phyloP scores from a whole-genome alignment of 2,888 invertebrate species.

The Pterostichus madidus region DNA sequence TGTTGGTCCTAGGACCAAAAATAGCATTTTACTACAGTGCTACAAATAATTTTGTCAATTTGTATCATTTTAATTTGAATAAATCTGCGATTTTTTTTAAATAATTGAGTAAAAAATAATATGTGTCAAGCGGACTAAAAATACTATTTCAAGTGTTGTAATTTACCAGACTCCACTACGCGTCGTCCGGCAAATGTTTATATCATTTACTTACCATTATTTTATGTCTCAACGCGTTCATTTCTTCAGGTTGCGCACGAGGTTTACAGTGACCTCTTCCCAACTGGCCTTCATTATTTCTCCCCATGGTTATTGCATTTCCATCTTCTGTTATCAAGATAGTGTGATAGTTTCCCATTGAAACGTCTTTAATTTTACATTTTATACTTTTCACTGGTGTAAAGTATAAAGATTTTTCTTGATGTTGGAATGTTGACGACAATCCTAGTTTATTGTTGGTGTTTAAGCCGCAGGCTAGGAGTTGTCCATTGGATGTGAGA shows the following conservation, averaged over 20 bases:
- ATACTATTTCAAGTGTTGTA: too few relatives aligned
- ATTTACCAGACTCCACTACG: too few relatives aligned
- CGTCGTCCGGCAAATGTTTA: too few relatives aligned
- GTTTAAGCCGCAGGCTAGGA: conserved; percentile 84
- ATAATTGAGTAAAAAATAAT: too few relatives aligned
- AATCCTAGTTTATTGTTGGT: conserved; percentile 83
- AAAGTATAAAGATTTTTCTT: conserved; percentile 70
- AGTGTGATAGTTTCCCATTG: conserved; percentile 82
- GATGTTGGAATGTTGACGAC: conserved; percentile 74
- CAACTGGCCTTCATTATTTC: conserved; percentile 83
- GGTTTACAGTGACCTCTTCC: conserved; percentile 75
- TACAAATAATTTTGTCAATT: too few relatives aligned
- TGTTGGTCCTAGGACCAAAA: too few relatives aligned
- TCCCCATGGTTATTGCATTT: conserved; percentile 82
- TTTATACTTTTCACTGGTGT: conserved; percentile 77
- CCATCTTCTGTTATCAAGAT: conserved; percentile 83
- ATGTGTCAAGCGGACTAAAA: too few relatives aligned
- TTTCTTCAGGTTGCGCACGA: conserved; percentile 74
- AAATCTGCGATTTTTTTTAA: too few relatives aligned
- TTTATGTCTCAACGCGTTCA: conserved; percentile 71
- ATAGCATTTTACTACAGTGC: too few relatives aligned
- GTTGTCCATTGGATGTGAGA: conserved; percentile 80
- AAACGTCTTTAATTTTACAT: conserved; percentile 80
- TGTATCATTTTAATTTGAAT: too few relatives aligned
- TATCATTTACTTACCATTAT: conserved; percentile 71